These are phyloP conservation scores for Porphyrio hochstetteri DNA, from an alignment of 2,113 vertebrate species.

Conservation along the genomic window DNA sequence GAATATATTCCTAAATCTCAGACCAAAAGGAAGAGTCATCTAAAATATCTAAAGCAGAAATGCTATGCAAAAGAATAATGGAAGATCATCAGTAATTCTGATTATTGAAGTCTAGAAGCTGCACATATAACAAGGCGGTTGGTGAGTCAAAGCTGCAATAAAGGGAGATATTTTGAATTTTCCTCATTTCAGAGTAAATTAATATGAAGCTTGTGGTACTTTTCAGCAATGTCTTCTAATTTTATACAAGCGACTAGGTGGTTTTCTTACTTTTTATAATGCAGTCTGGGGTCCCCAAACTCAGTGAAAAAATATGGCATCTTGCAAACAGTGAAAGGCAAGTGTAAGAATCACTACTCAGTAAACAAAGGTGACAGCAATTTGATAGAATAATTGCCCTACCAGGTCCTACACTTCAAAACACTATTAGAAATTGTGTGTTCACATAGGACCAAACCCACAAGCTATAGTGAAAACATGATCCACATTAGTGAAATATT, in stretches of 20 bases:
- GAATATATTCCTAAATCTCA: neutral
- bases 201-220: neutral
- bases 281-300: neutral
- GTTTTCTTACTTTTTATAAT: neutral
- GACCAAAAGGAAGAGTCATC: neutral
- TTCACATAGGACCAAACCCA: neutral
- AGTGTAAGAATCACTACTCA: neutral
- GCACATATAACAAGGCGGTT: neutral
- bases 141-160: neutral
- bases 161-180: neutral
- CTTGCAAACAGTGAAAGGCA: neutral
- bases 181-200: neutral
- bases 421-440: neutral
- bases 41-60: neutral
- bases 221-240: neutral
- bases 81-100: neutral
- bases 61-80: neutral
- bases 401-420: neutral
- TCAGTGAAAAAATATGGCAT: neutral
- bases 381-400: neutral
- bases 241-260: neutral
- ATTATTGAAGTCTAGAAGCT: neutral
- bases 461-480: neutral
- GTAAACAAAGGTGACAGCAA: neutral
- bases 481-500: neutral